Conservation (phyloP, 2,797 vertebrate genomes). For the Aplochiton taeniatus region DNA sequence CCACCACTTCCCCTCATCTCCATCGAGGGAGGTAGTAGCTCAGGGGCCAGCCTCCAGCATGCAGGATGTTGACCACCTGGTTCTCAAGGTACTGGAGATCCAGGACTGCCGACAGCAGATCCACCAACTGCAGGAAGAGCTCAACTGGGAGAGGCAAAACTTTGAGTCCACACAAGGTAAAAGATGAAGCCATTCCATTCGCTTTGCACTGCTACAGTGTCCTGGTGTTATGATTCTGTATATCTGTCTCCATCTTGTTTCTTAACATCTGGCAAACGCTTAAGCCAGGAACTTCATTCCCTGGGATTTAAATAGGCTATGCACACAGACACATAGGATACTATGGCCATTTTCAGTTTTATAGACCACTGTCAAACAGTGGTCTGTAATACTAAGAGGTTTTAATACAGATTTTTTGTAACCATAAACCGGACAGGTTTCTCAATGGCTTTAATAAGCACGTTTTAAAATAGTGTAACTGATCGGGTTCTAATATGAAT, state of each 20-base stretch:
- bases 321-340: too few species aligned
- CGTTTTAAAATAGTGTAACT: too few species aligned
- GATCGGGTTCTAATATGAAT: too few species aligned
- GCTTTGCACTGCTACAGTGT: too few species aligned
- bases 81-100: constrained; percentile 67
- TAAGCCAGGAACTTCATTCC: too few species aligned
- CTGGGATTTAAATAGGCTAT: too few species aligned
- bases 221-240: too few species aligned
- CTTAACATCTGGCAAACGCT: too few species aligned
- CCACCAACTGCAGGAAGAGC: constrained; percentile 72
- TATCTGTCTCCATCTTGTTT: too few species aligned
- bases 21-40: neutral
- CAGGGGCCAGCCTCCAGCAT: constrained; percentile 20
- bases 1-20: constrained; percentile 8
- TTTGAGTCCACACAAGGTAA: constrained; percentile 67
- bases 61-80: constrained; percentile 64
- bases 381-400: constrained; percentile 51
- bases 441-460: too few species aligned
- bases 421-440: too few species aligned
- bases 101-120: constrained; percentile 69
- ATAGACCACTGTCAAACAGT: neutral
- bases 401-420: constrained; percentile 38
- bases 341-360: neutral
- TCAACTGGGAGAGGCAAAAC: constrained; percentile 78
- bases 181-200: neutral